phyloP scores from a whole-genome alignment of 2,797 vertebrate genomes.

The Tachyglossus aculeatus region DNA sequence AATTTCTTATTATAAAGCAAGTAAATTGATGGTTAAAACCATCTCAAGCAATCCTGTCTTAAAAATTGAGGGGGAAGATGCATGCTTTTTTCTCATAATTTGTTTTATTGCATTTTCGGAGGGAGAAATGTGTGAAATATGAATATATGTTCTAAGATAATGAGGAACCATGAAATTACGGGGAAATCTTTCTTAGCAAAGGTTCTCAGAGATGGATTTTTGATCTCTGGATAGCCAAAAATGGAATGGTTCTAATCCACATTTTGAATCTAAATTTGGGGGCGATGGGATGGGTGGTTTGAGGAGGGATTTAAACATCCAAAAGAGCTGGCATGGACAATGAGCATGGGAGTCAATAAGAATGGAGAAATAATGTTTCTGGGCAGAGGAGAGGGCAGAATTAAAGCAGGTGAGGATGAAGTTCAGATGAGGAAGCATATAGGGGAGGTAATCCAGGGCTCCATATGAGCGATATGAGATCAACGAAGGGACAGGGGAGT shows the following conservation, averaged over 20 bases:
- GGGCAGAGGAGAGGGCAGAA: no score
- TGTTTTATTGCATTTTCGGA: constrained; percentile 10
- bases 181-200: constrained; percentile 26
- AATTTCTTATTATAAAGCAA: constrained; percentile 3
- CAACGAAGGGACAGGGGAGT: no score
- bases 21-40: neutral
- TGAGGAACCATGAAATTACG: neutral
- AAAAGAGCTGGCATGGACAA: no score
- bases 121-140: neutral
- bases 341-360: no score
- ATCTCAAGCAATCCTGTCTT: neutral
- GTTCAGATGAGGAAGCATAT: no score
- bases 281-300: constrained; percentile 5
- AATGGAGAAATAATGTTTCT: no score
- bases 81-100: neutral
- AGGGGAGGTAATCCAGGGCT: no score
- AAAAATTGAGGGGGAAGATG: constrained; percentile 17
- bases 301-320: neutral
- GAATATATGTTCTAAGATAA: neutral
- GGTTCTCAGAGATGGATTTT: neutral
- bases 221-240: neutral
- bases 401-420: no score
- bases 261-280: constrained; percentile 2
- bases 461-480: no score
- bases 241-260: neutral